Percentiles rank a stretch among this genome's conserved stretches.
Conservation (phyloP, 2,113 vertebrate genomes). For the Lepisosteus osseus region DNA sequence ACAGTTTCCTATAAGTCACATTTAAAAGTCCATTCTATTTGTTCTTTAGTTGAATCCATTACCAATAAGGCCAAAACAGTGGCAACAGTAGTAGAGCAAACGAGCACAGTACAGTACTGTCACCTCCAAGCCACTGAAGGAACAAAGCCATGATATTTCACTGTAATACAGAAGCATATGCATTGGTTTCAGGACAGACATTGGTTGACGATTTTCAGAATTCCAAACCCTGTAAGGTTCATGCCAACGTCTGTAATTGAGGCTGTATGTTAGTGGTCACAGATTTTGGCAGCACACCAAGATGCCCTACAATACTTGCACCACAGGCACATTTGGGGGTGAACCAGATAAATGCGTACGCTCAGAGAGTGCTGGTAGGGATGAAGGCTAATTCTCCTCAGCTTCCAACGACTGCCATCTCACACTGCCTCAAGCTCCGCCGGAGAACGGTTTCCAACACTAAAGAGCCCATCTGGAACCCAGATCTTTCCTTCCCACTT, state of each 20-base stretch:
- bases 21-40: too few species aligned
- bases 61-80: too few species aligned
- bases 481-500: conserved; percentile 56
- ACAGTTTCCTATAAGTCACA: too few species aligned
- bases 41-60: too few species aligned
- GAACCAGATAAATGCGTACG: not conserved
- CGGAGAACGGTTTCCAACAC: conserved; percentile 27
- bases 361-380: conserved; percentile 9
- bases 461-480: conserved; percentile 59
- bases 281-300: conserved; percentile 11
- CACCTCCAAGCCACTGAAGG: too few species aligned
- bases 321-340: not conserved
- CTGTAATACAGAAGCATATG: too few species aligned
- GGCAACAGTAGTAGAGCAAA: too few species aligned
- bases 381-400: conserved; percentile 41
- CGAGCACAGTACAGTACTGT: too few species aligned
- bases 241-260: conserved; percentile 9
- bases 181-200: too few species aligned
- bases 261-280: conserved; percentile 6
- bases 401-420: conserved; percentile 39
- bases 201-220: too few species aligned
- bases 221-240: not conserved
- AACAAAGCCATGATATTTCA: too few species aligned
- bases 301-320: conserved; percentile 11
- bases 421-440: conserved; percentile 47